Evolutionary conservation across 1,140 invertebrate species (phyloP).

Genomic region (Cydia amplana): DNA sequence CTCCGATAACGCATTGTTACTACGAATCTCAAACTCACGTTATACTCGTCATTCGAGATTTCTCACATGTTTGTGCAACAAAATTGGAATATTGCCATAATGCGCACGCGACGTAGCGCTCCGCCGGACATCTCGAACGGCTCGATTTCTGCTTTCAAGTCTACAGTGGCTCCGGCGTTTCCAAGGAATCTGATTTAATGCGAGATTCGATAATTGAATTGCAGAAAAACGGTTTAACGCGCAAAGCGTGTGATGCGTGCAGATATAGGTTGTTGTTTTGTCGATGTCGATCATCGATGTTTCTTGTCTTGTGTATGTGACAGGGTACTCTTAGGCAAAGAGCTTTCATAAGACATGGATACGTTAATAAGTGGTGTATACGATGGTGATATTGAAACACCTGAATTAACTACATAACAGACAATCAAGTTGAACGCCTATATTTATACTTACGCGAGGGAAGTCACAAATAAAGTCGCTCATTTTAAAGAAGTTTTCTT

Average conservation of each 20-base stretch:
- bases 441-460: background rate
- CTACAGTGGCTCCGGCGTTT: background rate
- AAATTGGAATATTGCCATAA: background rate
- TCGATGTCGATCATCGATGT: background rate
- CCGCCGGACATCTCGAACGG: constrained; percentile 40
- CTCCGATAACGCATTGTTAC: too few species aligned
- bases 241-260: background rate
- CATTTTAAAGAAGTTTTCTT: background rate
- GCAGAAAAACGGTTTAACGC: background rate
- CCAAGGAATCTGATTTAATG: constrained; percentile 9
- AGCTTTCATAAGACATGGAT: background rate
- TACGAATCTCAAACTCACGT: too few species aligned
- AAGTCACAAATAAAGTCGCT: background rate
- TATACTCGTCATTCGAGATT: background rate
- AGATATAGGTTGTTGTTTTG: background rate
- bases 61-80: background rate
- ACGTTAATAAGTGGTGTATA: too few species aligned
- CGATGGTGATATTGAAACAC: too few species aligned
- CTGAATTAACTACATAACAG: too few species aligned
- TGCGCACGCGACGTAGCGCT: constrained; percentile 38
- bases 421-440: background rate
- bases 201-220: constrained; percentile 22
- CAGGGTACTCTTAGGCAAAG: background rate
- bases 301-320: background rate
- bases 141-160: constrained; percentile 15